Conservation (phyloP, 1,140 invertebrate species). For the Hypothenemus hampei region DNA sequence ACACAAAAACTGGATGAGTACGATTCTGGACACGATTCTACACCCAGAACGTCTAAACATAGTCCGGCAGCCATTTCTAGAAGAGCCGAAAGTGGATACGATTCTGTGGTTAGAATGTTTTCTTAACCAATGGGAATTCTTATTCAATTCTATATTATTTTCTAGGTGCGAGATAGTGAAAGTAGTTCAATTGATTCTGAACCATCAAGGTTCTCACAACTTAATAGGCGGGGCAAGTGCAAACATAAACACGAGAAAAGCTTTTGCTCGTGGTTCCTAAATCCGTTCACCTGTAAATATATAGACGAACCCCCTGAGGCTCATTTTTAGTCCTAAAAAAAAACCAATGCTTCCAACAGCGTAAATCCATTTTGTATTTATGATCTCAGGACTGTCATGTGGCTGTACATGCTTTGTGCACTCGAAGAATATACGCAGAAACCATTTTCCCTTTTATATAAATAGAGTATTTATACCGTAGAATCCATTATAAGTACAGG, state of each 20-base stretch:
- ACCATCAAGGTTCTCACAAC: constrained; percentile 60
- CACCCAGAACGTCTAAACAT: constrained; percentile 71
- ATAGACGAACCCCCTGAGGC: constrained; percentile 52
- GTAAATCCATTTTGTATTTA: constrained; percentile 14
- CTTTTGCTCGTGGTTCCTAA: constrained; percentile 59
- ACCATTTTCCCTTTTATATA: background rate
- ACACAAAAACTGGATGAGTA: constrained; percentile 61
- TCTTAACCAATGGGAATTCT: background rate
- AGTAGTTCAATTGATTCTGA: constrained; percentile 79
- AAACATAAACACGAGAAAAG: constrained; percentile 55
- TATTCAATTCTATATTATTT: background rate
- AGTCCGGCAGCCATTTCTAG: constrained; percentile 66
- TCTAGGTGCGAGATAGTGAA: constrained; percentile 62
- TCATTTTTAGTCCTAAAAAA: constrained; percentile 39
- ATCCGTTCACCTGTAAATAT: constrained; percentile 66
- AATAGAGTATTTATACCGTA: constrained; percentile 14
- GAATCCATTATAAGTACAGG: background rate
- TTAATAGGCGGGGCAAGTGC: constrained; percentile 51
- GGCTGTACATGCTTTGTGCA: constrained; percentile 24
- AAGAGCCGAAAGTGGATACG: constrained; percentile 80
- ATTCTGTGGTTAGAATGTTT: constrained; percentile 63
- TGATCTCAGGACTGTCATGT: constrained; percentile 24
- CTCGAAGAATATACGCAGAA: background rate
- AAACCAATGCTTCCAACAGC: background rate
- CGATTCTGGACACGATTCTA: constrained; percentile 72